Percentiles rank a stretch among this genome's conserved stretches.
Evolutionary conservation across 2,888 invertebrate genomes (phyloP).

Genomic region (Folsomia manolachei): DNA sequence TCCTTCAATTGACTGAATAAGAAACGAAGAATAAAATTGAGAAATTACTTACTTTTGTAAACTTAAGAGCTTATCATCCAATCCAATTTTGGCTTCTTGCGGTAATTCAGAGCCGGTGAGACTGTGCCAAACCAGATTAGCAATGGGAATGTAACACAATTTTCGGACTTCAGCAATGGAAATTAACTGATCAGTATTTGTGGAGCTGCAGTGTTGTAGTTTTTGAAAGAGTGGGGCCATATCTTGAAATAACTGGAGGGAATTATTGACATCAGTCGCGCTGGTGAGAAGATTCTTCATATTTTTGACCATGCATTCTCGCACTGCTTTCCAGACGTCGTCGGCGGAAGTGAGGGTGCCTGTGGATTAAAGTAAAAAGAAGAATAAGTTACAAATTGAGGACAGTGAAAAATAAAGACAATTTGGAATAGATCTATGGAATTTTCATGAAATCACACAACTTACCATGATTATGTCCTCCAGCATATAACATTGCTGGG

Average conservation of each 20-base stretch:
- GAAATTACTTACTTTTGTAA: neutral
- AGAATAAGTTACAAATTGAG: neutral
- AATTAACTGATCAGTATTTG: neutral
- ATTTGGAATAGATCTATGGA: too few species aligned
- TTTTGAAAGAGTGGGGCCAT: neutral
- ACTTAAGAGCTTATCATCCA: neutral
- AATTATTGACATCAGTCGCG: neutral
- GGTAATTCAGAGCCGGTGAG: neutral
- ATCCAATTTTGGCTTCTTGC: neutral
- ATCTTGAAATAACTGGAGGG: neutral
- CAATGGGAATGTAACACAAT: neutral
- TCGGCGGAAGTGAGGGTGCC: neutral
- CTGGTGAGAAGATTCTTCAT: neutral
- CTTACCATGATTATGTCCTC: neutral
- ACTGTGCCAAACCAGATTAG: neutral
- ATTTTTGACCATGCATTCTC: neutral
- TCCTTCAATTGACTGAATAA: too few species aligned
- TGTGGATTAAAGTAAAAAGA: neutral
- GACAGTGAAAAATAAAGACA: too few species aligned
- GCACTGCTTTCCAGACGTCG: neutral
- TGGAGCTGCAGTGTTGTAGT: neutral
- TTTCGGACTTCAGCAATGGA: neutral
- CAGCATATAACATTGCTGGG: neutral
- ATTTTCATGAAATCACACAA: neutral
- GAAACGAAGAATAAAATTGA: neutral